These are phyloP conservation scores for Lucilia sericata DNA, from an alignment of 1,140 invertebrate species.

Conservation along the genomic window DNA sequence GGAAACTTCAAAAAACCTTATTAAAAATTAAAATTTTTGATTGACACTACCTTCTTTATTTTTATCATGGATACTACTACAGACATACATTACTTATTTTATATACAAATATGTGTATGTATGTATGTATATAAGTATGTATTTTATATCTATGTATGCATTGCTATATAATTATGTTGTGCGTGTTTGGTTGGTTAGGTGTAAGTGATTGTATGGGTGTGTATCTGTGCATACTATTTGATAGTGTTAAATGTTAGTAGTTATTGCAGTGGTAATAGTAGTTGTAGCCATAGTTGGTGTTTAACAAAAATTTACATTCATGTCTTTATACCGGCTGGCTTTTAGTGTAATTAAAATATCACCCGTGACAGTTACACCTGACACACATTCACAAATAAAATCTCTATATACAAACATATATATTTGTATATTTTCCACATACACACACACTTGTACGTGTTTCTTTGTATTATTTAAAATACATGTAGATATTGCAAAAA, in stretches of 20 bases:
- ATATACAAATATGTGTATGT: no score
- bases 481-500: no score
- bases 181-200: background rate
- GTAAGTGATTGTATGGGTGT: background rate
- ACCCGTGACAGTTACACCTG: constrained; percentile 14
- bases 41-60: no score
- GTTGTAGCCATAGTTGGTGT: background rate
- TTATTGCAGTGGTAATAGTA: background rate
- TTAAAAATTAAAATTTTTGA: no score
- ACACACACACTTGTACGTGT: no score
- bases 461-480: no score
- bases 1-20: no score
- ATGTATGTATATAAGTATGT: no score
- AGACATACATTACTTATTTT: background rate
- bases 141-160: no score
- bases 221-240: background rate
- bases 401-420: no score
- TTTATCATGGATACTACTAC: no score
- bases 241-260: background rate
- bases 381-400: background rate
- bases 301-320: constrained; percentile 37
- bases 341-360: constrained; percentile 42
- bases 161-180: background rate
- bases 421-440: no score
- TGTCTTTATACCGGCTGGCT: constrained; percentile 10